A percentile compares a stretch with the other conserved stretches of the same genome.
These are phyloP conservation scores for Drosophila fuyamai DNA, from an alignment of 1,140 invertebrate species.

Conservation along the genomic window DNA sequence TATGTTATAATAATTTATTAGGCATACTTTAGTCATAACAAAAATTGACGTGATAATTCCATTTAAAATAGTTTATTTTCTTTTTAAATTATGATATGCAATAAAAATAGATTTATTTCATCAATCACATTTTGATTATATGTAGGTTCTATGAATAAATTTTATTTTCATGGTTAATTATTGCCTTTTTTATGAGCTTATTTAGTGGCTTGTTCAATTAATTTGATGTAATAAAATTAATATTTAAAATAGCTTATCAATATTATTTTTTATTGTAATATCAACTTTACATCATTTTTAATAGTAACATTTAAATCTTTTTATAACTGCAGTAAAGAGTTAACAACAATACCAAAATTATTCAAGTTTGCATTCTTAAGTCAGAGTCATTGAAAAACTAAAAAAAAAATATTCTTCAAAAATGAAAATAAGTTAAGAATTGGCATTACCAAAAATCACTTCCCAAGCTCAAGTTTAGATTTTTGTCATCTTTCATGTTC, in stretches of 20 bases:
- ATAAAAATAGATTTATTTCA: background rate
- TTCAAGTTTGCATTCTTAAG: too few relatives aligned
- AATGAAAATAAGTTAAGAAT: background rate
- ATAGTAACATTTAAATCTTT: too few relatives aligned
- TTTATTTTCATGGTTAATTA: background rate
- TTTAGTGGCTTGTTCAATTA: background rate
- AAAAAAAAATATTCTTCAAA: too few relatives aligned
- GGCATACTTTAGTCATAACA: too few relatives aligned
- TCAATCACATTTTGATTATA: background rate
- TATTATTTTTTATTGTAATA: too few relatives aligned
- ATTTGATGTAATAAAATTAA: background rate
- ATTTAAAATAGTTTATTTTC: background rate
- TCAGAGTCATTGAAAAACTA: too few relatives aligned
- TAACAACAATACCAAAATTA: too few relatives aligned
- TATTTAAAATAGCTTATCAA: too few relatives aligned
- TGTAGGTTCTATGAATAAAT: background rate
- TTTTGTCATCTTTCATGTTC: slow-evolving; percentile 5
- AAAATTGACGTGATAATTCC: too few relatives aligned
- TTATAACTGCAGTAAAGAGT: too few relatives aligned
- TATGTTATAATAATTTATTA: too few relatives aligned
- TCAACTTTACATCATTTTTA: too few relatives aligned
- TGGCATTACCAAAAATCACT: background rate
- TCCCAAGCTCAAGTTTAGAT: slow-evolving; percentile 4
- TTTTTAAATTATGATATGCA: background rate
- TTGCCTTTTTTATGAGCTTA: background rate